Percentiles rank a stretch among this genome's conserved stretches.
Evolutionary conservation across 2,113 vertebrate species (phyloP).

Genomic region (Azemiops feae): DNA sequence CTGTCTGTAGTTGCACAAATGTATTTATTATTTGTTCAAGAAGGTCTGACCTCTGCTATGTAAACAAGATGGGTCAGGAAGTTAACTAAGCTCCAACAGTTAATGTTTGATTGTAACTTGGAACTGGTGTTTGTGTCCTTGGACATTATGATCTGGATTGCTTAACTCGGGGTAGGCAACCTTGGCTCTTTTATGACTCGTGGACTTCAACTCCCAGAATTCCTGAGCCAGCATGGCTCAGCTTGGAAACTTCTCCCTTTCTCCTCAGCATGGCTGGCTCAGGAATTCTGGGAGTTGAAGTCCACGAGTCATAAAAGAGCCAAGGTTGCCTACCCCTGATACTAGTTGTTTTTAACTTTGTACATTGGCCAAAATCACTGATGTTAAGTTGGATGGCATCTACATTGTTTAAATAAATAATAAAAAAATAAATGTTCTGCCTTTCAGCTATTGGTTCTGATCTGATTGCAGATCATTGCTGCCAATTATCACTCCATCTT

Average conservation of each 20-base stretch:
- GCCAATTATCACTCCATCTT: not conserved
- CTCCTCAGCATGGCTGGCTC: no score
- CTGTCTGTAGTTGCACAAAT: no score
- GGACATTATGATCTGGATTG: not conserved
- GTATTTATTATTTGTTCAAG: no score
- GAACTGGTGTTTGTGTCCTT: not conserved
- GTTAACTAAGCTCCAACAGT: not conserved
- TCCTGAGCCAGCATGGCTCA: no score
- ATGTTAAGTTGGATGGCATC: not conserved
- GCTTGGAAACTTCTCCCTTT: no score
- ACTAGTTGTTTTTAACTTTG: not conserved
- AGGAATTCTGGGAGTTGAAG: no score
- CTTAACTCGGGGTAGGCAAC: not conserved
- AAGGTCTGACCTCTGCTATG: no score
- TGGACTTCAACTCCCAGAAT: no score
- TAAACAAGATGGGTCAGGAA: no score
- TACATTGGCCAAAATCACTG: not conserved
- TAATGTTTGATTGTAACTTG: not conserved
- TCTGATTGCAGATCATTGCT: not conserved
- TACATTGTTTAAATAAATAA: not conserved
- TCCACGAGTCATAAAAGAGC: no score
- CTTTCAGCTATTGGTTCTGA: not conserved
- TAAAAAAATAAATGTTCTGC: not conserved
- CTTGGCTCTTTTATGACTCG: no score
- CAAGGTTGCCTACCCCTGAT: no score